phyloP scores from a whole-genome alignment of 2,888 invertebrate species.

The Lissonota sp. region DNA sequence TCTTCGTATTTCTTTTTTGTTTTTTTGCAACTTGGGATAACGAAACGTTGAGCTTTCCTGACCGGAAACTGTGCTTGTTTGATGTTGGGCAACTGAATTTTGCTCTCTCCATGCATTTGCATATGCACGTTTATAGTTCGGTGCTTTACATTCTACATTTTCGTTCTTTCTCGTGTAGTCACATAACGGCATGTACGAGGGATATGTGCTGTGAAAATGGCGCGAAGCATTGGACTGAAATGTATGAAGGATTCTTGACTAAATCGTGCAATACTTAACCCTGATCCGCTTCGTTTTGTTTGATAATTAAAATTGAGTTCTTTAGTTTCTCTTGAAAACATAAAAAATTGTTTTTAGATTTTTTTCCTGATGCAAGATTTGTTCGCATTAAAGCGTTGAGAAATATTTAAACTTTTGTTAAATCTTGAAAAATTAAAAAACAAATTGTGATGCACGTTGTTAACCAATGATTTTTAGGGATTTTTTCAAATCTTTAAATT shows the following conservation, averaged over 20 bases:
- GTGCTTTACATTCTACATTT: slow-evolving; percentile 42
- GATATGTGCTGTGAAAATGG: slow-evolving; percentile 22
- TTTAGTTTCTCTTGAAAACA: too few species aligned
- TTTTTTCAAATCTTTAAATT: too few species aligned
- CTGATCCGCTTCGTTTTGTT: too few species aligned
- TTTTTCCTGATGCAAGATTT: too few species aligned
- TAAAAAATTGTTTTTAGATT: too few species aligned
- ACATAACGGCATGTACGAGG: slow-evolving; percentile 10
- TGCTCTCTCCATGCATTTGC: slow-evolving; percentile 72
- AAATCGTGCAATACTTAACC: too few species aligned
- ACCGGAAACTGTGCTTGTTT: slow-evolving; percentile 41
- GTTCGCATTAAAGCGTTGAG: too few species aligned
- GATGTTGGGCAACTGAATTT: slow-evolving; percentile 72
- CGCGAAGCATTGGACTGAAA: slow-evolving; percentile 36
- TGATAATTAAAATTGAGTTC: too few species aligned
- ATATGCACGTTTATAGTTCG: slow-evolving; percentile 17
- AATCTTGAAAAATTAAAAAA: too few species aligned
- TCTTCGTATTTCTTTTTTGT: slow-evolving; percentile 16
- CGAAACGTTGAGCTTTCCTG: slow-evolving; percentile 63
- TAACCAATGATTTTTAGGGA: too few species aligned
- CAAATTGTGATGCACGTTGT: too few species aligned
- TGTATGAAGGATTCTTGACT: neutral
- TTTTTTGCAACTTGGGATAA: slow-evolving; percentile 50
- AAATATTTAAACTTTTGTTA: too few species aligned
- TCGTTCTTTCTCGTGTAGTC: slow-evolving; percentile 32